Percentiles rank a stretch among this genome's conserved stretches.
Evolutionary conservation across 2,888 invertebrate genomes (phyloP).

Genomic region (Euzophera pinguis): DNA sequence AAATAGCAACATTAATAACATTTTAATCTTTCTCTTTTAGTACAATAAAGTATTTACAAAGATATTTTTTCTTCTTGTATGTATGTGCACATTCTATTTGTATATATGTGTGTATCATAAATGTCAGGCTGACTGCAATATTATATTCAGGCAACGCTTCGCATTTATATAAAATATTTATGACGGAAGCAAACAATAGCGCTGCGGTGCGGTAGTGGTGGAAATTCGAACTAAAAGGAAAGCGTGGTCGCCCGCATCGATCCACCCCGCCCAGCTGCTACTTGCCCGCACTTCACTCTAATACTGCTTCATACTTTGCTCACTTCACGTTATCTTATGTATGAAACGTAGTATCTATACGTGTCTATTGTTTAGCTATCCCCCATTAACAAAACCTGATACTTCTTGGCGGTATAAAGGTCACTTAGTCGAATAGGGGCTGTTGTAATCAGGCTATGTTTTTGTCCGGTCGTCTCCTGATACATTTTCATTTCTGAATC

Average conservation of each 20-base stretch:
- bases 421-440: slow-evolving; percentile 43
- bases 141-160: neutral
- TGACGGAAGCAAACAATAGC: slow-evolving; percentile 24
- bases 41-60: no score
- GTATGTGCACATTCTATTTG: no score
- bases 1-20: no score
- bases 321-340: slow-evolving; percentile 65
- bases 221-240: slow-evolving; percentile 38
- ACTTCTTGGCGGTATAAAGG: slow-evolving; percentile 52
- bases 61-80: no score
- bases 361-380: slow-evolving; percentile 62
- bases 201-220: slow-evolving; percentile 29
- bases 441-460: slow-evolving; percentile 34
- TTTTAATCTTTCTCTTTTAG: no score
- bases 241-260: slow-evolving; percentile 53
- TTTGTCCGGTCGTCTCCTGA: slow-evolving; percentile 29
- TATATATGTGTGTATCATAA: no score
- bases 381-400: slow-evolving; percentile 62
- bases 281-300: slow-evolving; percentile 61
- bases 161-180: slow-evolving; percentile 18
- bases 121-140: no score
- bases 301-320: slow-evolving; percentile 44
- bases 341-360: slow-evolving; percentile 73
- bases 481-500: slow-evolving; percentile 22
- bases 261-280: slow-evolving; percentile 52